Evolutionary conservation across 2,888 invertebrate genomes (phyloP), one percentile per base, ranked within the genome.

Genomic region (Tolmerus cingulatus): DNA sequence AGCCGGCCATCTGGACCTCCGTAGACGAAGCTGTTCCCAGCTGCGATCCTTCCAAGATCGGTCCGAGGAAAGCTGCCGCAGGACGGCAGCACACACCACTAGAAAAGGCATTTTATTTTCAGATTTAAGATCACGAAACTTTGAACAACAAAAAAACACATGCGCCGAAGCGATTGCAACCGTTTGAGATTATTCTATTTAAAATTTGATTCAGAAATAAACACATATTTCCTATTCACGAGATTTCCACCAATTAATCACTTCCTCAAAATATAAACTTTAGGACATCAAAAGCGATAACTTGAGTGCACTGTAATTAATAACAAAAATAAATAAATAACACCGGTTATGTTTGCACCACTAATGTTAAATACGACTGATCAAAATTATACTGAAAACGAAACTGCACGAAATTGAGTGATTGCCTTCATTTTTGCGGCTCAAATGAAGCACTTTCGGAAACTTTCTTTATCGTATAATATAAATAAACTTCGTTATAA

Each of bases 401-500:
- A 82, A 78, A 46, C 78, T 78, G 66, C 34, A 55, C 30, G n/a
- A 30, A 23, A 66, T 82, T 82, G 57, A 82, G 82, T 57, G 82
- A 82, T 82, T 66, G 82, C 57, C 37, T 82, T 27, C 79, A 79
- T 46, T 79, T 23, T 51, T 51, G 79, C 51, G 79, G 74, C 43
- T 74, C 46, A 43, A 85, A 74, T 74, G 40, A 74, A 85, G 74
- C 85, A 40, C 74, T 85, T 84, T 85, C 40, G 74, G 74, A 74
- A 85, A 74, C 74, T 86, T 77, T 86, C 77, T 77, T 86, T 86
- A 74, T 77, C 55, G 76, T 40, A 77, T 85, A 86, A 86, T 86
- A 86, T 86, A 86, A 86, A 86, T 86, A 86, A 86, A 86, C 86
- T 34, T 40, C 86, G 77, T 23, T 87, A 87, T 79, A 87, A 87